phyloP scores from a whole-genome alignment of 2,797 vertebrate genomes.

The Danio aesculapii region DNA sequence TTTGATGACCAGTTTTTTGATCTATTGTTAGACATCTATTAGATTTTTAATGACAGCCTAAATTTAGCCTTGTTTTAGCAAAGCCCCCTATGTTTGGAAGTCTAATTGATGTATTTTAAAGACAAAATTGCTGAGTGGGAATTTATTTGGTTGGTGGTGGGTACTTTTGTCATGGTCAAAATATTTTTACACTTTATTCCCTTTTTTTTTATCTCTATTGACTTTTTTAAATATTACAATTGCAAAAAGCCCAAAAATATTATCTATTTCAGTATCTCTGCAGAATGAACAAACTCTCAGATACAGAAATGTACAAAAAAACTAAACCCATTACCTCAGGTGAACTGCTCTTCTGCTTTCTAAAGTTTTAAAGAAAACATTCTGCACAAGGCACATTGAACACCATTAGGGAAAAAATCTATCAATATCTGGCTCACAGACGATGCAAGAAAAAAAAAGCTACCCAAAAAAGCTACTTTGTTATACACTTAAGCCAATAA shows the following conservation, averaged over 20 bases:
- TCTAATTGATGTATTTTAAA: too few species aligned
- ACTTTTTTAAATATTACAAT: background rate
- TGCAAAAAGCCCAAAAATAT: background rate
- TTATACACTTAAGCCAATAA: slow-evolving; percentile 21
- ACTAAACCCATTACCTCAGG: background rate
- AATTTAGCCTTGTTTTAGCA: too few species aligned
- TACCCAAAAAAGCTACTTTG: slow-evolving; percentile 18
- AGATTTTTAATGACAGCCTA: too few species aligned
- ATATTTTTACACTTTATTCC: background rate
- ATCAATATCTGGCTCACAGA: slow-evolving; percentile 16
- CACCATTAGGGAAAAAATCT: slow-evolving; percentile 5
- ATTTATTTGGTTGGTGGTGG: too few species aligned
- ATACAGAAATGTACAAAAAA: background rate
- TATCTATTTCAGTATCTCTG: background rate
- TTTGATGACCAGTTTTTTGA: too few species aligned
- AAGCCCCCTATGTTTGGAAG: too few species aligned
- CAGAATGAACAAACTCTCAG: background rate
- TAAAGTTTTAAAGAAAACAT: background rate
- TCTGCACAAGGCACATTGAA: background rate
- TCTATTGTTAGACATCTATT: too few species aligned
- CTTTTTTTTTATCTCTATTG: background rate
- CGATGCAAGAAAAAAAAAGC: background rate
- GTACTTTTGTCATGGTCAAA: background rate
- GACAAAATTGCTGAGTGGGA: too few species aligned
- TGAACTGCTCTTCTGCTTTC: background rate